Evolutionary conservation across 2,113 vertebrate genomes (phyloP).

Genomic region (rat (Rattus norvegicus)): GRCr8 NC_086029.1:88883501-88884000

Average conservation of each 20-base stretch:
- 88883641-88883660: not conserved
- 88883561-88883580: not conserved
- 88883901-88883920: not conserved
- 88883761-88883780: constrained; percentile 45
- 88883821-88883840: constrained; percentile 58
- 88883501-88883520: not conserved
- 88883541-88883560: constrained; percentile 31
- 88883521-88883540: not conserved
- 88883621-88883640: not conserved
- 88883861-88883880: constrained; percentile 45
- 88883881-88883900: not conserved
- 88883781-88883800: constrained; percentile 21
- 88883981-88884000: not conserved
- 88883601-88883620: not conserved
- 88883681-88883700: too few species aligned
- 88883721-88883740: not conserved
- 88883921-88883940: not conserved
- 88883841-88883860: constrained; percentile 49
- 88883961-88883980: not conserved
- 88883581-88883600: not conserved
- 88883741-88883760: constrained; percentile 24
- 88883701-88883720: not conserved
- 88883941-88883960: not conserved
- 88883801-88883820: constrained; percentile 17
- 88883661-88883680: not conserved